Base-by-base conservation (phyloP, 2,888 invertebrate species). In the Drosophila subsilvestris region DNA sequence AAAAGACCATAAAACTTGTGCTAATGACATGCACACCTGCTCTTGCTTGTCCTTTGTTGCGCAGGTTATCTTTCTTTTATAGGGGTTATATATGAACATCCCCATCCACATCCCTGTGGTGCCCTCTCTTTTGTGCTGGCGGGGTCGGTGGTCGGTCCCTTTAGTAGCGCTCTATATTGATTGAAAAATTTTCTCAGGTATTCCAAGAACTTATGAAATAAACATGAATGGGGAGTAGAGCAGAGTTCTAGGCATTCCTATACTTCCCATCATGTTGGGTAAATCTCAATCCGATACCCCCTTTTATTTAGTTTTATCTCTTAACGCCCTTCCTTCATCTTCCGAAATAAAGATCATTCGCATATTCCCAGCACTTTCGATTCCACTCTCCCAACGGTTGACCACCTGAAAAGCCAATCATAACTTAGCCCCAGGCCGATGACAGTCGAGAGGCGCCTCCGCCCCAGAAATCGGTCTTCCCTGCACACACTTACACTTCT, bases 11-110 rank as follows among this genome's bases (percentile, higher is more conserved):
- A 87, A 85, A 85, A 84, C 75, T 71, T 74, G 60, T 61, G 29
- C 87, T 85, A 85, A 85, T 88, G 89, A 79, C 73, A 77, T 62
- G 80, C 83, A 88, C 85, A 85, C 85, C 85, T 88, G 89, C 86
- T 79, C 87, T 79, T 88, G 37, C 6, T 2, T 7, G n/a, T 37
- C 37, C 89, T 89, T 88, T 85, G 85, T 85, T 80, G 56, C 62
- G 65, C 66, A 65, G 58, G 71, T 53, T 70, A 62, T 74, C 59
- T 42, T 14, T 32, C 57, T 58, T 73, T 73, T 74, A 62, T 74
- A 58, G 74, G 48, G 63, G 59, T 48, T 54, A 53, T 44, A 18
- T 29, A 44, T 27, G 9, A 48, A 29, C 45, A 44, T 47, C 14
- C 14, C 14, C 14, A 51, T n/a, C 43, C 56, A 50, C 50, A 25